Conservation (phyloP, 1,140 invertebrate species). For the Gonatopus flavifemur region DNA sequence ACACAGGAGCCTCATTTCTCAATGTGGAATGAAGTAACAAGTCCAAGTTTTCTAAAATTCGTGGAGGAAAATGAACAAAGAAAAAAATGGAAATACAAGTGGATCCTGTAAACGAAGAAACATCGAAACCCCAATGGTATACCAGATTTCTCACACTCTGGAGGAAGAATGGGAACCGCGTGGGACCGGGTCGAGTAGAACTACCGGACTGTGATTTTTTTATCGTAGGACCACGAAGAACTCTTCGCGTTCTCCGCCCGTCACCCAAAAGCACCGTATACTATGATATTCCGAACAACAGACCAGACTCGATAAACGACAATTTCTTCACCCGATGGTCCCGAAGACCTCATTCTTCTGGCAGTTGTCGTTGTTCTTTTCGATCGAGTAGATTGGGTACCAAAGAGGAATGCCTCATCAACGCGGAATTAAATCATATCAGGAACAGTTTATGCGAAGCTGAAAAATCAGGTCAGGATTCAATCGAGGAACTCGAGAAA, state of each 20-base stretch:
- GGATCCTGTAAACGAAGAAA: too few species aligned
- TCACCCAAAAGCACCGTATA: constrained; percentile 31
- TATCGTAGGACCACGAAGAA: constrained; percentile 42
- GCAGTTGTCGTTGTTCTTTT: constrained; percentile 52
- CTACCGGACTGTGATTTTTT: constrained; percentile 51
- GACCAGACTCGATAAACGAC: constrained; percentile 48
- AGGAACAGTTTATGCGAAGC: constrained; percentile 48
- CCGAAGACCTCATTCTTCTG: constrained; percentile 45
- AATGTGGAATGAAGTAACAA: too few species aligned
- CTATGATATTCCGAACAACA: constrained; percentile 40
- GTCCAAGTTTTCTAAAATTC: too few species aligned
- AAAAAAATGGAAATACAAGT: constrained; percentile 22
- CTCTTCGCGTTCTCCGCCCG: constrained; percentile 43
- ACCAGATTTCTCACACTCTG: constrained; percentile 40
- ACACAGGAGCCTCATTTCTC: too few species aligned
- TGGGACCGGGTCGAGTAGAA: constrained; percentile 43
- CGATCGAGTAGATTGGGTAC: constrained; percentile 36
- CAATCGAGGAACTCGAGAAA: constrained; percentile 44
- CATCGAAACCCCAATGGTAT: constrained; percentile 36
- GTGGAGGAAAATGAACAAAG: too few species aligned
- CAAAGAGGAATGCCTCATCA: constrained; percentile 40
- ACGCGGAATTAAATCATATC: constrained; percentile 46
- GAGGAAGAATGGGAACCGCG: constrained; percentile 42
- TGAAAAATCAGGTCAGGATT: constrained; percentile 30
- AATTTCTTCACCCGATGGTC: constrained; percentile 52